Percentiles rank a stretch among this genome's conserved stretches.
Evolutionary conservation across 2,113 vertebrate species (phyloP).

Genomic region (Poecilia latipinna): DNA sequence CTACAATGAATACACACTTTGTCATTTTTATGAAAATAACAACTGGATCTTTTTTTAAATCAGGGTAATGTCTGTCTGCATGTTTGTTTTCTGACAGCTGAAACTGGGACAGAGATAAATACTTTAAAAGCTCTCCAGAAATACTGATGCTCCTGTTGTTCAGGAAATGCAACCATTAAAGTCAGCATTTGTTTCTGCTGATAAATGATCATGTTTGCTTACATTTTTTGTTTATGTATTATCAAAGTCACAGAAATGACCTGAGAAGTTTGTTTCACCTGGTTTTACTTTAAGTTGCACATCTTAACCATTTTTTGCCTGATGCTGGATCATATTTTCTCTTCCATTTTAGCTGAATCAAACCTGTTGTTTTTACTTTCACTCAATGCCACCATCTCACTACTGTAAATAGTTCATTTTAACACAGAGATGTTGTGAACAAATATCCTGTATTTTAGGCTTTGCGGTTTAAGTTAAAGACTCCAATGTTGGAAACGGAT

Average conservation of each 20-base stretch:
- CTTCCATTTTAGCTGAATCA: neutral
- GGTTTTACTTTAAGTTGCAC: too few species aligned
- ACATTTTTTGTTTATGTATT: neutral
- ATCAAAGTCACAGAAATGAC: neutral
- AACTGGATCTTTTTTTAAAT: constrained; percentile 31
- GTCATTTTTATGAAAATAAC: constrained; percentile 35
- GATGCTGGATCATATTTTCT: too few species aligned
- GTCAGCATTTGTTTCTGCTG: neutral
- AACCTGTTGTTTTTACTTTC: neutral
- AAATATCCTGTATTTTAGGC: neutral
- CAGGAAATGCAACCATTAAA: constrained; percentile 1
- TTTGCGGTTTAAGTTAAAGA: neutral
- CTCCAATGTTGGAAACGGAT: neutral
- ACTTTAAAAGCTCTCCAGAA: constrained; percentile 13
- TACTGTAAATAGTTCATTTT: neutral
- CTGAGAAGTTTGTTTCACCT: too few species aligned
- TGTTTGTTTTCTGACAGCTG: constrained; percentile 11
- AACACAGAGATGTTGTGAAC: neutral
- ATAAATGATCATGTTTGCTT: constrained; percentile 13
- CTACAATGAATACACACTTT: constrained; percentile 33
- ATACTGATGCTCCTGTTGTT: constrained; percentile 2
- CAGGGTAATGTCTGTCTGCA: constrained; percentile 53
- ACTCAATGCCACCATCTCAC: neutral
- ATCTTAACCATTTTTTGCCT: too few species aligned
- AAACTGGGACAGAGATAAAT: neutral